Percentiles rank a stretch among this genome's conserved stretches.
Evolutionary conservation across 23 tunicate species (phyloP).

Genomic region (Trididemnum miniatum): DNA sequence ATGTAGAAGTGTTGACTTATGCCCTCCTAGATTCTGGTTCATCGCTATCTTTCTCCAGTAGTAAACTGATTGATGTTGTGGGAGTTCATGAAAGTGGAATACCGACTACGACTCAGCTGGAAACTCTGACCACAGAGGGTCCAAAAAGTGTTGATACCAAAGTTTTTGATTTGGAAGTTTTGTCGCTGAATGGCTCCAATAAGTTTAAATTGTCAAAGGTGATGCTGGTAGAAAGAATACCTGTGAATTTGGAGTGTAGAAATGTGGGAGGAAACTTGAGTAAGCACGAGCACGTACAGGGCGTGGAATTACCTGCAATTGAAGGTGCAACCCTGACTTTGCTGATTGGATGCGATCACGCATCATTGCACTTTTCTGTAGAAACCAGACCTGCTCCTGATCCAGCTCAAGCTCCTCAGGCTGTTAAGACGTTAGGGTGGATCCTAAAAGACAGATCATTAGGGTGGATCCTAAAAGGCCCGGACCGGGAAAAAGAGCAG

Average conservation of each 20-base stretch:
- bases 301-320: constrained; percentile 9
- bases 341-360: constrained; percentile 23
- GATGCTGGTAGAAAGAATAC: too few species aligned
- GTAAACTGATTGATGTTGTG: background rate
- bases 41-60: background rate
- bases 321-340: constrained; percentile 24
- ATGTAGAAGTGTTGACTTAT: background rate
- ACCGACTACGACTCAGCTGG: background rate
- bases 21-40: background rate
- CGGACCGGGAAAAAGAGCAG: too few species aligned
- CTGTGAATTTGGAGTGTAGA: too few species aligned
- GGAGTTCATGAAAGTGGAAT: background rate
- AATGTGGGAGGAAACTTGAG: too few species aligned
- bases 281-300: constrained; percentile 6
- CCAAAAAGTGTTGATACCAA: background rate
- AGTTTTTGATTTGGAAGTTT: background rate
- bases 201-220: too few species aligned
- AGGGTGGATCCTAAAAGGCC: constrained; percentile 21
- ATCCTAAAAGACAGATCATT: too few species aligned
- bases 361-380: background rate
- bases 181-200: background rate
- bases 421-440: constrained; percentile 26
- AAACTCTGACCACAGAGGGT: background rate
- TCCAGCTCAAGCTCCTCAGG: background rate
- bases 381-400: background rate